Evolutionary conservation across 1,140 invertebrate genomes (phyloP), one percentile per base, ranked within the genome.

Genomic region (Campoletis sonorensis): DNA sequence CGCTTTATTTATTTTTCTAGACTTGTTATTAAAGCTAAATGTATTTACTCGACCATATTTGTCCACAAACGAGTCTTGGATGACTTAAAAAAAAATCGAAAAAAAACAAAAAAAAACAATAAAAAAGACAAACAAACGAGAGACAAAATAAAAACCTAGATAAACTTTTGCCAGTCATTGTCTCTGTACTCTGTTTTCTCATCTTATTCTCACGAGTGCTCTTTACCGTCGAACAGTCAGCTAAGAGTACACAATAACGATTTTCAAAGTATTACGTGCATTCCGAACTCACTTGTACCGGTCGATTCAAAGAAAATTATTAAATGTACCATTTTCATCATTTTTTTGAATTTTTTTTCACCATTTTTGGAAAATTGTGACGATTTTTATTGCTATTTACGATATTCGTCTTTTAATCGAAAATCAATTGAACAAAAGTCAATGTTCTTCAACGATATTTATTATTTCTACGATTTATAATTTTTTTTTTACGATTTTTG

Each of bases 201-300:
- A 73, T 73, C 71, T 45, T 49, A 49, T 58, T 58, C 21, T 58
- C 54, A 58, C 71, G 37, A 73, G 71, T 40, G 37, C 37, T 73
- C n/a, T 58, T 58, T 40, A n/a, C 7, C 71, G 71, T 73, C n/a
- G 8, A 10, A 10, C 71, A 40, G 15, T 30, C 27, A 71, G 16
- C 27, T 40, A 45, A 21, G n/a, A 1, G 71, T 73, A 11, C 71
- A 73, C 71, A 45, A n/a, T 58, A 18, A 58, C 54, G 37, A 26
- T 73, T 73, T 27, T 13, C 40, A 40, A 58, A 58, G 54, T 58
- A 58, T 58, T 58, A n/a, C 54, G 54, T 58, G 54, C 15, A 58
- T 58, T 2, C 13, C 3, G 11, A 23, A 58, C 21, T n/a, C 21
- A 58, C 54, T 8, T n/a, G 54, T 58, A 58, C 21, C 5, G 54